These are phyloP conservation scores for Acanthisitta chloris DNA, from an alignment of 2,113 vertebrate species.

Conservation along the genomic window DNA sequence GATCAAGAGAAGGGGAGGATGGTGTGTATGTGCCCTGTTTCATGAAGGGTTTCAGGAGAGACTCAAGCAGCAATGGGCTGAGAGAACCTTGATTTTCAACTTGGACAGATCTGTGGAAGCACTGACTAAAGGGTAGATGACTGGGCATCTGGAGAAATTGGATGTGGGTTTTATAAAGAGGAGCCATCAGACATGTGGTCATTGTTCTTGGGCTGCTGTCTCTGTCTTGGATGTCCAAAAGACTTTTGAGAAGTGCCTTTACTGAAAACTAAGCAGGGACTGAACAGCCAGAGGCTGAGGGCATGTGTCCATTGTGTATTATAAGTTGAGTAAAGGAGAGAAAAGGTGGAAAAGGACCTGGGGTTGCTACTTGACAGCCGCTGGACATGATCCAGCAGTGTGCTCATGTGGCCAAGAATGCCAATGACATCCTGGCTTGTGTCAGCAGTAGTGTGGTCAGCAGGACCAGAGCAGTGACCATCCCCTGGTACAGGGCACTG, in stretches of 20 bases:
- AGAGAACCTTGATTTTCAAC: background rate
- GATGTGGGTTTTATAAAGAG: background rate
- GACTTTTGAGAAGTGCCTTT: background rate
- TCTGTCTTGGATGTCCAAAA: background rate
- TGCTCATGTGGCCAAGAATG: too few relatives aligned
- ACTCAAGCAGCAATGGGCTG: background rate
- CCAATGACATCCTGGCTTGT: too few relatives aligned
- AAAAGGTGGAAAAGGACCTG: background rate
- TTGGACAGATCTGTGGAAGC: background rate
- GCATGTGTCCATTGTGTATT: rapidly evolving
- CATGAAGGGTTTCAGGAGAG: background rate
- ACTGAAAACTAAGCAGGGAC: background rate
- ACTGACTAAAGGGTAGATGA: background rate
- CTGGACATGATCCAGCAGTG: too few relatives aligned
- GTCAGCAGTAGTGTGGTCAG: too few relatives aligned
- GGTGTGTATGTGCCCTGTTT: background rate
- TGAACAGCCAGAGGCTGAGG: background rate
- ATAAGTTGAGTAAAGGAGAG: background rate
- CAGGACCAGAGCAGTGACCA: too few relatives aligned
- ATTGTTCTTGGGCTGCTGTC: background rate
- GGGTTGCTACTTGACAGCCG: background rate
- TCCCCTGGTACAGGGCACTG: too few relatives aligned
- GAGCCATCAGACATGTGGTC: background rate
- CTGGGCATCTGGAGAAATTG: background rate
- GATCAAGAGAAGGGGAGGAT: background rate